A percentile compares a stretch with the other conserved stretches of the same genome.
These are phyloP conservation scores for Podargus strigoides DNA, from an alignment of 2,797 vertebrate genomes.

Conservation along the genomic window DNA sequence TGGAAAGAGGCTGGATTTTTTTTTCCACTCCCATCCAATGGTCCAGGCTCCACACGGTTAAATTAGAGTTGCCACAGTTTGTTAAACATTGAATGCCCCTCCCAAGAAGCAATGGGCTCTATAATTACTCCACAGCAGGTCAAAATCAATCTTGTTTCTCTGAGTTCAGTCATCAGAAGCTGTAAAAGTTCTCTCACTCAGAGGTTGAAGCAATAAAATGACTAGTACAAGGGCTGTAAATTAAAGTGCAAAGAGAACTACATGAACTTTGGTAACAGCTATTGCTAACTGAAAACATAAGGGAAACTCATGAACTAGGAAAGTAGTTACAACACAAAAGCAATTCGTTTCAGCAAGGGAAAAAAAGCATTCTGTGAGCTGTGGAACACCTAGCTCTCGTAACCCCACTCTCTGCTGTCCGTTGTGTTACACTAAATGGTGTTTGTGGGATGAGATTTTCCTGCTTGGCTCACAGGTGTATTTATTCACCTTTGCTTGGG, in stretches of 20 bases:
- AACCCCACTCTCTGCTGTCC: background rate
- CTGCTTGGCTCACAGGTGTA: background rate
- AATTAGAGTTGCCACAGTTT: background rate
- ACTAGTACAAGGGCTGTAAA: constrained; percentile 17
- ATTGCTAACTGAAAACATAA: background rate
- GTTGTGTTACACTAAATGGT: background rate
- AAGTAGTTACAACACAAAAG: background rate
- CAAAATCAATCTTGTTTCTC: constrained; percentile 24
- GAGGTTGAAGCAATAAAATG: constrained; percentile 43
- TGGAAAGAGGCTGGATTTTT: background rate
- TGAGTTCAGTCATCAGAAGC: background rate
- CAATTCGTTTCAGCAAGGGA: background rate
- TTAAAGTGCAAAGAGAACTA: constrained; percentile 43
- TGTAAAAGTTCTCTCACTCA: constrained; percentile 35
- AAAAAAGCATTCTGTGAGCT: background rate
- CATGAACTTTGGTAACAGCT: constrained; percentile 27
- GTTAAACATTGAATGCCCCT: constrained; percentile 46
- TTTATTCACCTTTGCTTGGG: constrained; percentile 39
- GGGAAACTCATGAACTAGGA: background rate
- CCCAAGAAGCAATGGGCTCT: constrained; percentile 3
- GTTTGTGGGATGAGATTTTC: background rate
- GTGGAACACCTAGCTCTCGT: background rate
- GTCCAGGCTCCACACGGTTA: background rate
- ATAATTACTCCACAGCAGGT: background rate
- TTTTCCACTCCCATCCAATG: background rate